Percentiles rank a stretch among this genome's conserved stretches.
These are phyloP conservation scores for Drosophila lacertosa DNA, from an alignment of 1,140 invertebrate genomes.

Conservation along the genomic window DNA sequence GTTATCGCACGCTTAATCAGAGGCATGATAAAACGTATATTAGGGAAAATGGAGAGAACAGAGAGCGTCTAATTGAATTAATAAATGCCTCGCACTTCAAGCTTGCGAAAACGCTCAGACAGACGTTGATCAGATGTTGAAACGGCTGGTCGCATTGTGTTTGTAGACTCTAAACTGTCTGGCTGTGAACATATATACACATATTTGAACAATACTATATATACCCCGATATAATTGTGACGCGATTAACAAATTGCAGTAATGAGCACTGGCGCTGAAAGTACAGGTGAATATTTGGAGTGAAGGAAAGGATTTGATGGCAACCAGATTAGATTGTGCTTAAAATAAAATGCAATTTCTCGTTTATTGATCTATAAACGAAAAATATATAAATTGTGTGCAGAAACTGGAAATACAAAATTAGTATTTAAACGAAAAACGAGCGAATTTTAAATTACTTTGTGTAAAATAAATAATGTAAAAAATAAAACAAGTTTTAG, in stretches of 20 bases:
- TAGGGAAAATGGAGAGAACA: too few relatives aligned
- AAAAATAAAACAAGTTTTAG: too few relatives aligned
- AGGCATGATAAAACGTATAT: too few relatives aligned
- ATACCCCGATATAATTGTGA: background rate
- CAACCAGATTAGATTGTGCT: background rate
- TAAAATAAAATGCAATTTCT: background rate
- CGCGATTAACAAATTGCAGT: background rate
- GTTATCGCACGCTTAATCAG: constrained; percentile 50
- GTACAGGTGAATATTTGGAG: constrained; percentile 46
- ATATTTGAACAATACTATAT: background rate
- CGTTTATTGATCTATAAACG: background rate
- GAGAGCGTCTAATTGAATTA: too few relatives aligned
- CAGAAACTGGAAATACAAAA: too few relatives aligned
- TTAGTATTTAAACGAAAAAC: too few relatives aligned
- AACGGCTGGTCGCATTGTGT: background rate
- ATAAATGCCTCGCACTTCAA: too few relatives aligned
- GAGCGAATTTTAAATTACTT: too few relatives aligned
- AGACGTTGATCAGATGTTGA: too few relatives aligned
- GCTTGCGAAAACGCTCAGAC: too few relatives aligned
- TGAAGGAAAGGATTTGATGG: background rate
- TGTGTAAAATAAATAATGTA: too few relatives aligned
- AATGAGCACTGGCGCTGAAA: constrained; percentile 30
- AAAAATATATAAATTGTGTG: too few relatives aligned
- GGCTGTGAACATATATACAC: constrained; percentile 2
- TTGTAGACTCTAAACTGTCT: constrained; percentile 8